These are phyloP conservation scores for Podabrus alpinus DNA, from an alignment of 2,888 invertebrate genomes.

Conservation along the genomic window DNA sequence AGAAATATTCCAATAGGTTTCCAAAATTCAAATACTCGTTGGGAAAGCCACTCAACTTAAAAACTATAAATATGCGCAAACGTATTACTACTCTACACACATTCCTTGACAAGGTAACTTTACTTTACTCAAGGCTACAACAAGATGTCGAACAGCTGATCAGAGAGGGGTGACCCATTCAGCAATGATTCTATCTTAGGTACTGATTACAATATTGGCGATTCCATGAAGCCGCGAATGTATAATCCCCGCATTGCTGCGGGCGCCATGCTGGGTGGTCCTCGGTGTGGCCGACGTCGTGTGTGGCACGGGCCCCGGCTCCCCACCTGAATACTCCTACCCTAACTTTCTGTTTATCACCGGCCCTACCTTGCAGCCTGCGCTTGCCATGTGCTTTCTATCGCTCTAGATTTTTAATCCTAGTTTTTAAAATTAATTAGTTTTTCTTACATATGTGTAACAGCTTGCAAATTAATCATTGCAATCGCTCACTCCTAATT, in stretches of 20 bases:
- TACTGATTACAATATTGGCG: conserved; percentile 48
- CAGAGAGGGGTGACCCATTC: conserved; percentile 40
- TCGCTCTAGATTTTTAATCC: conserved; percentile 28
- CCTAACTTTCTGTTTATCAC: conserved; percentile 37
- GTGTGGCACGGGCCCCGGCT: conserved; percentile 50
- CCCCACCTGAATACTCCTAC: conserved; percentile 38
- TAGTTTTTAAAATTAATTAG: background rate
- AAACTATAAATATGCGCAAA: conserved; percentile 24
- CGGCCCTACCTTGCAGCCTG: conserved; percentile 37
- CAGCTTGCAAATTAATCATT: background rate
- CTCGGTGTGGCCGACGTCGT: conserved; percentile 56
- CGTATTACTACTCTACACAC: conserved; percentile 30
- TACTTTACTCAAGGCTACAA: conserved; percentile 39
- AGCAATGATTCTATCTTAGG: conserved; percentile 42
- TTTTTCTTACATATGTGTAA: background rate
- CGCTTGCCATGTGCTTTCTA: conserved; percentile 36
- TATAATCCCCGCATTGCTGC: conserved; percentile 41
- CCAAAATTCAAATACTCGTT: background rate
- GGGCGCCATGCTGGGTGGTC: conserved; percentile 53
- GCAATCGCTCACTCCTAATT: background rate
- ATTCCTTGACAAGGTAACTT: conserved; percentile 28
- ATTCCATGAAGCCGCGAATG: conserved; percentile 42
- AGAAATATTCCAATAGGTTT: too few species aligned
- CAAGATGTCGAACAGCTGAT: conserved; percentile 42
- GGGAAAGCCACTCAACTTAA: background rate